Evolutionary conservation across 2,888 invertebrate genomes (phyloP).

Genomic region (Tachina fera): DNA sequence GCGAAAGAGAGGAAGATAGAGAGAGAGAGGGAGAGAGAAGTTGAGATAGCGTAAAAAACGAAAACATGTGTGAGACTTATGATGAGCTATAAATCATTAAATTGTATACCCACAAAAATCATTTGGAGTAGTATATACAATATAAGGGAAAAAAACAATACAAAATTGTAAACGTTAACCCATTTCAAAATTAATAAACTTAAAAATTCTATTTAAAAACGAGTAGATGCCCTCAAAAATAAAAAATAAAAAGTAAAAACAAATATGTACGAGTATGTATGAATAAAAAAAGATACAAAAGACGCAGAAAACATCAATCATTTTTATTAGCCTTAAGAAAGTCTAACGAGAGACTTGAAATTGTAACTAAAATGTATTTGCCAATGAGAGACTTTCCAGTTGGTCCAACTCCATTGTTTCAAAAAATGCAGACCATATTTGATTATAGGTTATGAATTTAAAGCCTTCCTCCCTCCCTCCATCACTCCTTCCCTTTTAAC

Average conservation of each 20-base stretch:
- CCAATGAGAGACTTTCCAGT: constrained; percentile 8
- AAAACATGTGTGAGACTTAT: constrained; percentile 45
- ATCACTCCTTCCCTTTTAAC: constrained; percentile 37
- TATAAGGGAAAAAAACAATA: not conserved
- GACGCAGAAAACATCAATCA: constrained; percentile 60
- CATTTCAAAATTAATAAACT: constrained; percentile 33
- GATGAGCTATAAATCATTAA: constrained; percentile 67
- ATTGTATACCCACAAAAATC: constrained; percentile 39
- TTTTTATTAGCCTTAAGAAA: constrained; percentile 15
- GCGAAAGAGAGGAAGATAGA: not conserved
- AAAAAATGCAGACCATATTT: constrained; percentile 64
- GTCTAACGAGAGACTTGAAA: not conserved
- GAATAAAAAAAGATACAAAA: not conserved
- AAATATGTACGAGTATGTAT: too few species aligned
- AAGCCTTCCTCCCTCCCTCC: constrained; percentile 42
- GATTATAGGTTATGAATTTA: constrained; percentile 64
- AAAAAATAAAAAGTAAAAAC: too few species aligned
- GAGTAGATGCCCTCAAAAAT: constrained; percentile 12
- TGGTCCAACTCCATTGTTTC: constrained; percentile 25
- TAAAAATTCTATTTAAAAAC: constrained; percentile 37
- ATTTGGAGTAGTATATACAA: not conserved
- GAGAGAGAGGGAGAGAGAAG: not conserved
- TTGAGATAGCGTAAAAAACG: not conserved
- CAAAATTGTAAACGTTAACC: constrained; percentile 37
- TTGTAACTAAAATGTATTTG: not conserved